A percentile compares a stretch with the other conserved stretches of the same genome.
Evolutionary conservation across 2,113 vertebrate species (phyloP).

Genomic region (Sporophila hypoxantha): DNA sequence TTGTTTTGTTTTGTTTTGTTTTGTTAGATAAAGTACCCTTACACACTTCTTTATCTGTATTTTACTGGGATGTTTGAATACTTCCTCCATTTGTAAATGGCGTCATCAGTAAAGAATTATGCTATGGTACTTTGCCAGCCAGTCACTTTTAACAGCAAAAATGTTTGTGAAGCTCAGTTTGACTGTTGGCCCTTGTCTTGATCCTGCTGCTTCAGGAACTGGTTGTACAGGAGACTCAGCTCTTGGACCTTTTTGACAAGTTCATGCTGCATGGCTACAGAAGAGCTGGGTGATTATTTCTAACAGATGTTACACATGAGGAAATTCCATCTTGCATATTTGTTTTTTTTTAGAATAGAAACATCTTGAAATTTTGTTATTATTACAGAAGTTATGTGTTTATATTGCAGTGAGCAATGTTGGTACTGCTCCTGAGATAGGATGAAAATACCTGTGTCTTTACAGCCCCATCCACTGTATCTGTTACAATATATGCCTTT

Average conservation of each 20-base stretch:
- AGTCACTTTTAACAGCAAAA: background rate
- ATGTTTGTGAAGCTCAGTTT: background rate
- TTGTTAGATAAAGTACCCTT: background rate
- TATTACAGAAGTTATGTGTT: slow-evolving; percentile 17
- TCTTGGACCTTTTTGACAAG: background rate
- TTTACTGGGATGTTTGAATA: background rate
- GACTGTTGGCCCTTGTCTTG: background rate
- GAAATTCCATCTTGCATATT: slow-evolving; percentile 29
- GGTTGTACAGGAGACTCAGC: background rate
- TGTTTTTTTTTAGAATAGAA: slow-evolving; percentile 3
- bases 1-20: background rate
- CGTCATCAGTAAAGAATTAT: background rate
- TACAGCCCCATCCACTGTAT: background rate
- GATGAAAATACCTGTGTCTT: background rate
- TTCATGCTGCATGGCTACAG: background rate
- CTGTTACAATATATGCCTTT: background rate
- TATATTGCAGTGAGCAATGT: background rate
- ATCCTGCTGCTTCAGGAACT: background rate
- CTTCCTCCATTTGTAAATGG: background rate
- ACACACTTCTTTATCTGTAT: background rate
- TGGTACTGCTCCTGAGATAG: background rate
- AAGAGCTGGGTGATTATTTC: background rate
- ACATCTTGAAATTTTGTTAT: slow-evolving; percentile 18
- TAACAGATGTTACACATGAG: slow-evolving; percentile 16
- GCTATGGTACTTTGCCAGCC: background rate